Evolutionary conservation across 2,888 invertebrate genomes (phyloP), one percentile per base, ranked within the genome.

Genomic region (Ypsolopha scabrella): DNA sequence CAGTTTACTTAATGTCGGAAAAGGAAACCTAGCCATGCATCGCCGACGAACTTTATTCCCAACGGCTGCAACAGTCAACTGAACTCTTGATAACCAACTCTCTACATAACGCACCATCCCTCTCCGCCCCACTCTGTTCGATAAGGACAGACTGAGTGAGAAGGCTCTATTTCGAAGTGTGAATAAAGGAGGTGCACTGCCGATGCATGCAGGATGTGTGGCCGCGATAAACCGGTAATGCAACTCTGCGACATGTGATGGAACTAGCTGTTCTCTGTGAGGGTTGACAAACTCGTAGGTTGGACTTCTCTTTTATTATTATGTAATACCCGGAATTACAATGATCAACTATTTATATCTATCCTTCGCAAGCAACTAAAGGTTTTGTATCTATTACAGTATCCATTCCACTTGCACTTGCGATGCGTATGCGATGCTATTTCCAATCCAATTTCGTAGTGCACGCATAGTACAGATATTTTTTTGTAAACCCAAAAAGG

Each of bases 161-260:
- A 13, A 8, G 43, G 43, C 13, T 6, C 13, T 11, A 43, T 14
- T 11, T 8, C 14, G 11, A 43, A 14, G 14, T 1, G 43, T 43
- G 43, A 8, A 43, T 13, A 6, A 43, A 14, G 13, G 11, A 14
- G 13, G 9, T 37, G 13, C 47, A 8, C 1, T 11, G 47, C 13
- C 47, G 47, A 47, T 47, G 47, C 47, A 46, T 37, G 47, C 47
- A 47, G 47, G 47, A 47, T 47, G 47, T 47, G 47, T 13, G 47
- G 47, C 8, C 35, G 36, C 35, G 47, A 47, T 47, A 47, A 47
- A 47, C 47, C 47, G 47, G 47, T 47, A 47, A 47, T 47, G 47
- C 47, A 36, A 37, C 13, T 14, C 36, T 36, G 37, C 37, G 37
- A 43, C 45, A 37, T n/a, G 47, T 37, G 47, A 47, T 37, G 47